phyloP scores from a whole-genome alignment of 2,113 vertebrate species.

The Plotosus lineatus region DNA sequence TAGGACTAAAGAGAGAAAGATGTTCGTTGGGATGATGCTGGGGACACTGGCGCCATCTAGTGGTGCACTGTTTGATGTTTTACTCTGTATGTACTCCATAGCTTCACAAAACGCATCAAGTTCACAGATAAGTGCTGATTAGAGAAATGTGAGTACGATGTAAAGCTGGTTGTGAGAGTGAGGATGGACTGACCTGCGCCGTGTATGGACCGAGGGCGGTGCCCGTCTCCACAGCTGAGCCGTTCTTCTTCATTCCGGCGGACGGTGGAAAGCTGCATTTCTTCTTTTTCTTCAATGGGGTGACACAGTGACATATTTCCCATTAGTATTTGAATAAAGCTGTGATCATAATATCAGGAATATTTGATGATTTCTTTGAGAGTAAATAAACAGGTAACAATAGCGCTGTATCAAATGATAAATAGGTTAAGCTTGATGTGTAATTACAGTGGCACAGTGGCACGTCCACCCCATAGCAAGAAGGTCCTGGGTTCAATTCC shows the following conservation, averaged over 20 bases:
- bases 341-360: neutral
- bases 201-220: neutral
- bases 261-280: slow-evolving; percentile 39
- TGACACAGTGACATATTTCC: neutral
- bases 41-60: slow-evolving; percentile 76
- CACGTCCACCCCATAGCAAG: too few species aligned
- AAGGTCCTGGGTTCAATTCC: too few species aligned
- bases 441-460: too few species aligned
- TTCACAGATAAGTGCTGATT: neutral
- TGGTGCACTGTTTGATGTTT: slow-evolving; percentile 52
- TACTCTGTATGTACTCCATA: neutral
- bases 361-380: neutral
- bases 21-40: slow-evolving; percentile 58
- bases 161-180: neutral
- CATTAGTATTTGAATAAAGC: neutral
- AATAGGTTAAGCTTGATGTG: neutral
- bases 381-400: neutral
- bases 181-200: slow-evolving; percentile 49
- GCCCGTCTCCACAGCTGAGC: slow-evolving; percentile 33
- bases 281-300: slow-evolving; percentile 57
- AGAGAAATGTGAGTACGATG: neutral
- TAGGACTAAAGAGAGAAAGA: slow-evolving; percentile 61
- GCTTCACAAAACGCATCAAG: neutral
- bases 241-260: slow-evolving; percentile 62
- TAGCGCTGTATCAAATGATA: neutral